Evolutionary conservation across 2,113 vertebrate species (phyloP), one percentile per base, ranked within the genome.

Genomic region (Noctilio leporinus): DNA sequence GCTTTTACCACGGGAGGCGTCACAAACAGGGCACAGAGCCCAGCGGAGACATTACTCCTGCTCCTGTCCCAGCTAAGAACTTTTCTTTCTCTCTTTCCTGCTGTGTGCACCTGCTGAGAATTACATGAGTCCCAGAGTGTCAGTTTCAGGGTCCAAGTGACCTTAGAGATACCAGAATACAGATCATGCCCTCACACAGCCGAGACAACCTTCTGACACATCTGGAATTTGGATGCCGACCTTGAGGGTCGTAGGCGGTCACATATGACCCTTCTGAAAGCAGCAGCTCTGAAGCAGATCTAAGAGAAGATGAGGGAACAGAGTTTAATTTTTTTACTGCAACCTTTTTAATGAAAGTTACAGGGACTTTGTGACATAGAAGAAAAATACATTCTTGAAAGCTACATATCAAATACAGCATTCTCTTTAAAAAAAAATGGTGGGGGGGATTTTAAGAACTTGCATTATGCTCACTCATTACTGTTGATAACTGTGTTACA

Each of bases 61-160:
- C 26, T 12, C 45, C 40, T 40, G 28, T 47, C 85, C n/a, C 55
- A 24, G 35, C 49, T 26, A 14, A 49, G 59, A 77, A 20, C 59
- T 35, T 59, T 26, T 55, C 81, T 64, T 70, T 81, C 14, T 26
- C 53, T 65, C 45, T 85, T 65, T 22, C 83, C 51, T 75, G 83
- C 78, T 45, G 4, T 40, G 40, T 1, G 30, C 6, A 7, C 93
- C 67, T 77, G 51, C 62, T 67, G 67, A 64, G 77, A 67, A 6
- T 9, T 43, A 45, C 6, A 2, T n/a, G 75, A 47, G 64, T 87
- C 84, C 51, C 45, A 14, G 19, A 22, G 64, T 84, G 70, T 87
- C 91, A 55, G 17, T 69, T 90, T 80, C 80, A 92, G 91, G 69
- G 87, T 96, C 95, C 96, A 96, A 95, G 91, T 78, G 89, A 81